Base-by-base conservation (phyloP, 2,113 vertebrate species). In the Ptychochromis oligacanthus region DNA sequence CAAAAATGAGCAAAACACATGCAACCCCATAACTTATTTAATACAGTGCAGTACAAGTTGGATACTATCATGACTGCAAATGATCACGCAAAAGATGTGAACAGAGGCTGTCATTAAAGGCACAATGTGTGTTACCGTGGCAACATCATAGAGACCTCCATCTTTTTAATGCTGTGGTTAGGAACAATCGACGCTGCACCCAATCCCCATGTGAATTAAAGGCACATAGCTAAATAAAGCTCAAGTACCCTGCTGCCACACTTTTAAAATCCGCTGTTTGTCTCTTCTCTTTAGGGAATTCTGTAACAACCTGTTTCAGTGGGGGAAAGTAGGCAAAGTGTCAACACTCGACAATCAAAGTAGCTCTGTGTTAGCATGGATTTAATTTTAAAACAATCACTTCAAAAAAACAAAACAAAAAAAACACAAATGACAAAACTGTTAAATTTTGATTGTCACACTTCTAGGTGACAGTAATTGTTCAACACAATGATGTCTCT, bases 111-210 rank as follows among this genome's bases (percentile, higher is more conserved):
- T 93, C 94, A 94, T 93, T 90, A 94, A 92, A 93, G 90, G 87
- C 92, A 93, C 88, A 92, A 92, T 91, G 88, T 93, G 92, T 75
- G 93, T 95, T 94, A 93, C 94, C 92, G 88, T 95, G 93, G 93
- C 93, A 95, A 95, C 94, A 93, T 94, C 91, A 92, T 64, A 91
- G 86, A 91, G 87, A 83, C 86, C 87, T 91, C 83, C 78, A 76
- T 90, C 87, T 90, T 91, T 85, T 91, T 86, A 83, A 87, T 85
- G 84, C 84, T 20, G 70, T 77, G 84, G 91, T 88, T 92, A 93
- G 87, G 93, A 93, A 92, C 92, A 91, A 91, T 93, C 91, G 89
- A 72, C 70, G 26, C 88, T 85, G 90, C 90, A 90, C 87, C 91
- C 94, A 88, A 83, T 88, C 90, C 92, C 93, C 88, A 76, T 22